Conservation (phyloP, 2,797 vertebrate species). For the Heteromormyrus szaboi region DNA sequence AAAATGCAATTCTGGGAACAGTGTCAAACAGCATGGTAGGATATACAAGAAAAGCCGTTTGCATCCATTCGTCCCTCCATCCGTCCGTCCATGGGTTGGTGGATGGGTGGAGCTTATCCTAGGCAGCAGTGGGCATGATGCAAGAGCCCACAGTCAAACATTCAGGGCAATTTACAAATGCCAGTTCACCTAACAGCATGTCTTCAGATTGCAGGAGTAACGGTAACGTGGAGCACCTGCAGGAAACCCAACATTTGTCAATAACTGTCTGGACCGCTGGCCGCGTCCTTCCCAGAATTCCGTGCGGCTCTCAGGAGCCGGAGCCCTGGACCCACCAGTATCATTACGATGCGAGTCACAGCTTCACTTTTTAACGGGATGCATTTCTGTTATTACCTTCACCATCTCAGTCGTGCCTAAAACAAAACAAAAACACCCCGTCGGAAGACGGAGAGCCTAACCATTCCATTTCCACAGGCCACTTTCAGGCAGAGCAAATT, state of each 20-base stretch:
- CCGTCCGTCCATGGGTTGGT: not conserved
- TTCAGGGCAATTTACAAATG: not conserved
- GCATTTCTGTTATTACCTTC: constrained; percentile 11
- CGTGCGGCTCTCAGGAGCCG: not conserved
- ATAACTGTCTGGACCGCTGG: not conserved
- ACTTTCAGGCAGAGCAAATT: not conserved
- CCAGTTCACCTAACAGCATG: not conserved
- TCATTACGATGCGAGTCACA: not conserved
- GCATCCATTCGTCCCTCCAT: not conserved
- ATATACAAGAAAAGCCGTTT: not conserved
- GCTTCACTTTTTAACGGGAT: constrained; percentile 4
- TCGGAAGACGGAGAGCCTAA: not conserved
- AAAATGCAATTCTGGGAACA: not conserved
- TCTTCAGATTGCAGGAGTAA: not conserved
- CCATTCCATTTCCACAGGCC: not conserved
- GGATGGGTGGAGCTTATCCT: not conserved
- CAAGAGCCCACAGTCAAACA: not conserved
- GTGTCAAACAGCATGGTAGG: not conserved
- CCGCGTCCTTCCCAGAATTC: not conserved
- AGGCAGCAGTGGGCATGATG: not conserved
- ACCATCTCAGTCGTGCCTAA: not conserved
- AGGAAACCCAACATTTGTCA: not conserved
- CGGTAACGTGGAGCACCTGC: not conserved
- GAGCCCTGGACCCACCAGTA: not conserved
- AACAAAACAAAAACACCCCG: constrained; percentile 4